Evolutionary conservation across 2,797 vertebrate species (phyloP).

Genomic region (Masticophis lateralis): DNA sequence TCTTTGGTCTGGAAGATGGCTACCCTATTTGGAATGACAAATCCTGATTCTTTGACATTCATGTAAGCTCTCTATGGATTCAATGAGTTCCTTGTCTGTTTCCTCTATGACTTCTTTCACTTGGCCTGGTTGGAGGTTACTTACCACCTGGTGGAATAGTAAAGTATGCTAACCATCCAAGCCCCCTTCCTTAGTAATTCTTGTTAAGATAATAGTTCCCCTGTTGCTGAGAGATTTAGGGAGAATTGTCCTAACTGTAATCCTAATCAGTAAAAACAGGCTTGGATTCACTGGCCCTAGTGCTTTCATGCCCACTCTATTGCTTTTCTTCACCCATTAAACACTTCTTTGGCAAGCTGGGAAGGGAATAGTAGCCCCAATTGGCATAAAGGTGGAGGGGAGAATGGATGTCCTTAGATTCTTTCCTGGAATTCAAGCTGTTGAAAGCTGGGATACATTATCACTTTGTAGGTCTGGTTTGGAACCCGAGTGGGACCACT

Average conservation of each 20-base stretch:
- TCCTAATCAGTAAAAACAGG: background rate
- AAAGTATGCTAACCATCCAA: background rate
- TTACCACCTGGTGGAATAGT: background rate
- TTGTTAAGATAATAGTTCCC: background rate
- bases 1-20: background rate
- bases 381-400: background rate
- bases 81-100: background rate
- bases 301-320: background rate
- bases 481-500: background rate
- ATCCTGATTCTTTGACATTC: background rate
- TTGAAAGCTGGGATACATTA: background rate
- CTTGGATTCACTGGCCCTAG: background rate
- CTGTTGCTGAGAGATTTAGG: background rate
- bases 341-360: background rate
- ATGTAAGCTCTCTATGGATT: background rate
- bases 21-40: background rate
- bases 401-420: background rate
- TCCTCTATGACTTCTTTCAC: background rate
- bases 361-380: background rate
- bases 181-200: background rate
- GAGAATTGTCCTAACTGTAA: background rate
- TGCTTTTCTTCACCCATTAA: background rate
- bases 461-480: background rate
- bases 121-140: background rate
- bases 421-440: background rate